phyloP scores from a whole-genome alignment of 2,797 vertebrate species.

The Spondyliosoma cantharus region DNA sequence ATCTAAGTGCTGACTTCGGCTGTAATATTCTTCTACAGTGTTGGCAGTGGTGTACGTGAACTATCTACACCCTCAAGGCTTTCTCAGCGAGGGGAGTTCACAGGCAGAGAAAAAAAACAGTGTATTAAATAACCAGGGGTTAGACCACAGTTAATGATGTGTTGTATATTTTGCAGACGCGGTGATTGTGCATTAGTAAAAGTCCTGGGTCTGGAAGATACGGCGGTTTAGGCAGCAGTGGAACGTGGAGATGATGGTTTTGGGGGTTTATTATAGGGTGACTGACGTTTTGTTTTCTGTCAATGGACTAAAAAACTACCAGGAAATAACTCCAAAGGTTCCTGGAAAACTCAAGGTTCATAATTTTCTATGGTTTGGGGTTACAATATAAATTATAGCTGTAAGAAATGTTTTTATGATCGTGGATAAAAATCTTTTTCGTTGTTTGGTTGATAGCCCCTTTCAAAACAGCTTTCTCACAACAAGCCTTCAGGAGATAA shows the following conservation, averaged over 20 bases:
- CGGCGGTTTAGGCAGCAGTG: constrained; percentile 62
- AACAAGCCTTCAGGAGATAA: constrained; percentile 40
- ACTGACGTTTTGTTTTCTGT: constrained; percentile 69
- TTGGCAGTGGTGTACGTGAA: constrained; percentile 52
- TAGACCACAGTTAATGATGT: constrained; percentile 75
- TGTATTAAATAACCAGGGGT: constrained; percentile 72
- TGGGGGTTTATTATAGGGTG: constrained; percentile 56
- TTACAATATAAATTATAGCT: constrained; percentile 44
- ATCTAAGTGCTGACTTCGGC: constrained; percentile 53
- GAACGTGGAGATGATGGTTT: constrained; percentile 58
- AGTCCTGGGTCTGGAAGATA: constrained; percentile 62
- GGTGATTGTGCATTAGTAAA: constrained; percentile 65
- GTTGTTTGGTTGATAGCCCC: not conserved
- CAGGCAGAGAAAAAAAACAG: constrained; percentile 24
- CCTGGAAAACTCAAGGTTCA: constrained; percentile 51
- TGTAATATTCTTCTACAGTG: constrained; percentile 41
- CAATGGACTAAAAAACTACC: constrained; percentile 66
- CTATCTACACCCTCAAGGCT: constrained; percentile 63
- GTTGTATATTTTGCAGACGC: constrained; percentile 71
- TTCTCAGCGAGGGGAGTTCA: constrained; percentile 56
- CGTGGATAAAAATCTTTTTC: constrained; percentile 9
- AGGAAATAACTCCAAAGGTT: constrained; percentile 52
- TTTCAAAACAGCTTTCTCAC: constrained; percentile 26
- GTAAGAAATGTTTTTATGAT: constrained; percentile 31
- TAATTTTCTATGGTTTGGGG: constrained; percentile 43